Conservation (phyloP, 1,140 invertebrate genomes). For the Rhopalosiphum maidis region DNA sequence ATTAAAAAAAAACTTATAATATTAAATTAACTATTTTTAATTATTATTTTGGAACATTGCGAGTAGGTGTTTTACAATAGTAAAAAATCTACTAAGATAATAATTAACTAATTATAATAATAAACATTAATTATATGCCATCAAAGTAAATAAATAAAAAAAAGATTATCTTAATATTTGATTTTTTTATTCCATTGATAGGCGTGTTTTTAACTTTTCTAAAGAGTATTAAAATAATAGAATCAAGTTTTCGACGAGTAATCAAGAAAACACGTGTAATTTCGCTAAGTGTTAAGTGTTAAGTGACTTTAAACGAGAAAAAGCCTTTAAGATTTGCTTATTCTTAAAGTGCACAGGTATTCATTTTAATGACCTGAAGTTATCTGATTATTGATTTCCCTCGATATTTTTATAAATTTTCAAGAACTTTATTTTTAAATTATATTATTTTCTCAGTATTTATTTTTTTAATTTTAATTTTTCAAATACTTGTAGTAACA, state of each 20-base stretch:
- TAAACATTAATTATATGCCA: background rate
- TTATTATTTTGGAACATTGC: background rate
- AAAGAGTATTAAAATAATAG: background rate
- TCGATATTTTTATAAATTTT: background rate
- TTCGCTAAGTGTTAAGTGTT: background rate
- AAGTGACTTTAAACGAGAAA: background rate
- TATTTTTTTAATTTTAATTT: background rate
- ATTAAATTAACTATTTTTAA: too few relatives aligned
- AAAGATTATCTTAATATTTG: background rate
- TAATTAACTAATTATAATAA: background rate
- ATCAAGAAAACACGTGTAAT: background rate
- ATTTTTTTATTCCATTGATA: background rate
- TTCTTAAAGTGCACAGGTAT: background rate
- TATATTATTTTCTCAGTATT: background rate
- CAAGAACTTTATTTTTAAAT: background rate
- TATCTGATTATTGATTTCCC: background rate
- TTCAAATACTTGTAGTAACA: background rate
- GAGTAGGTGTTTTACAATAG: background rate
- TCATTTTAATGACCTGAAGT: background rate
- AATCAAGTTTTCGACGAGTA: background rate
- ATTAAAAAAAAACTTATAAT: too few relatives aligned
- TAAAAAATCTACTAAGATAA: background rate
- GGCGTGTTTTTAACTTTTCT: background rate
- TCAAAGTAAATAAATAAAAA: background rate
- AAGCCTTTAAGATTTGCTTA: background rate